Evolutionary conservation across 1,140 invertebrate species (phyloP), one percentile per base, ranked within the genome.

Genomic region (Venturia canescens): DNA sequence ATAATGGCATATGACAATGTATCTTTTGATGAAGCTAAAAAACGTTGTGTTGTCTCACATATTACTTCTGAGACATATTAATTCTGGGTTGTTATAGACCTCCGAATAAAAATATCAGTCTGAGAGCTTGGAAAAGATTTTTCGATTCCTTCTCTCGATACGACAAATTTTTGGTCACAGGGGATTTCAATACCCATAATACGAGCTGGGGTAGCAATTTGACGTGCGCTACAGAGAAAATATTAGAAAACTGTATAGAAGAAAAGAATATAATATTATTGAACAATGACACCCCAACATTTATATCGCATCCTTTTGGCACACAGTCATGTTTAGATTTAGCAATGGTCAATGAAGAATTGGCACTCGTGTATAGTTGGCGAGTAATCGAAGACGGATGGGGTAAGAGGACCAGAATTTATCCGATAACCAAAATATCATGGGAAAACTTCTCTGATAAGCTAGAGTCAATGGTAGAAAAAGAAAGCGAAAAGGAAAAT

Each of bases 361-460:
- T 29, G 4, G 38, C 21, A 0, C 57, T 67, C 4, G 4, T 63
- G 16, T 23, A 44, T n/a, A 44, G 66, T 16, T 82, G 80, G 77
- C 23, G 21, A 7, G 80, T 78, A 26, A 27, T 34, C 11, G 75
- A 82, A 3, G 76, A 82, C 44, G n/a, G 44, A 4, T 74, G 77
- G 66, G 69, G 76, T 23, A 82, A 76, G 3, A 21, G 57, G 16
- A 78, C 53, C 38, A 66, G 69, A 63, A 48, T 72, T 6, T 48
- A 72, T 48, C 23, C 70, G 6, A 21, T 5, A 7, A 31, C 1
- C n/a, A 72, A 23, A 48, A 48, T 72, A 48, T 15, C 70, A 16
- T 48, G 38, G 34, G 23, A 23, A 1, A 3, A 23, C 21, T 72
- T 72, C 48, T 31, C 70, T 11, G 38, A 72, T 3, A 23, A 11